Evolutionary conservation across 2,888 invertebrate species (phyloP), one percentile per base, ranked within the genome.

Genomic region (Schizotus pectinicornis): DNA sequence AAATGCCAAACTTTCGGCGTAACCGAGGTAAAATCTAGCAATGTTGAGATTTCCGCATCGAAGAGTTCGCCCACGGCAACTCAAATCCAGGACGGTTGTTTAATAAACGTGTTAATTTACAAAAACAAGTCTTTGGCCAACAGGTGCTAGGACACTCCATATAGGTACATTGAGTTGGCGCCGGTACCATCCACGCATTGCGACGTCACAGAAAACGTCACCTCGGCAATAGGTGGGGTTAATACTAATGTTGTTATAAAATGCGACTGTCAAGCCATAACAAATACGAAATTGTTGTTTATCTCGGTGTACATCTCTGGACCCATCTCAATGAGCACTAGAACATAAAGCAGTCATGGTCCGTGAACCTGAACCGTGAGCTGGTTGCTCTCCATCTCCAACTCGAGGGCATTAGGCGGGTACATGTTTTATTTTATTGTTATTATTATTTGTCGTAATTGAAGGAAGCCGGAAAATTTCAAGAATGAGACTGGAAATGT

Each of bases 101-200:
- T 63, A 61, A 63, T 63, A 61, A 59, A 65, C 64, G 65, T 57
- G 61, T 51, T 51, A 59, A 55, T 51, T 56, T 51, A 59, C 50
- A 43, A 62, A 66, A 69, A 67, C 65, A 64, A 67, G 67, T 64
- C 62, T 63, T 66, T 57, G 64, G 63, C 65, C 66, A 67, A 56
- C 69, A 71, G 69, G 70, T 71, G 70, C 68, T 67, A 67, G 68
- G 69, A 67, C 70, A 72, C 72, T 71, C 74, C 74, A 68, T 72
- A 72, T 74, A 72, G 70, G 69, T 69, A 67, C 64, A 69, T 67
- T 58, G 64, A 65, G 63, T 66, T 72, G 74, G 74, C 73, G 73
- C 74, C 73, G 56, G 60, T 61, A 60, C 64, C 73, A 67, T 72
- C 73, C 73, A 74, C 73, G 73, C 72, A 67, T 50, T 56, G 51